Base-by-base conservation (phyloP, 2,113 vertebrate genomes). In the Chascanopsetta lugubris region DNA sequence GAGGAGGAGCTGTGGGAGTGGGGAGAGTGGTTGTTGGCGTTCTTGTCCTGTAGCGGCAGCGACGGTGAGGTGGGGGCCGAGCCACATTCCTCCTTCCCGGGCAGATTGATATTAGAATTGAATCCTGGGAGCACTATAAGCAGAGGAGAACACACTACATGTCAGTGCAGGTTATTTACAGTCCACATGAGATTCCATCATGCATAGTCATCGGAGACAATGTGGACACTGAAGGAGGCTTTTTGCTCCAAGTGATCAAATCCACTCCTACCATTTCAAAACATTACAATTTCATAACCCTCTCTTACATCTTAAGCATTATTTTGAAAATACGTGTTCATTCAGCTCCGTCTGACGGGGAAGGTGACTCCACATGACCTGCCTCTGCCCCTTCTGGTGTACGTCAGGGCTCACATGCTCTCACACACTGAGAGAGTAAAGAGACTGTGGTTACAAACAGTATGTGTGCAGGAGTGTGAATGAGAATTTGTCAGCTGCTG, bases 91-190 rank as follows among this genome's bases (percentile, higher is more conserved):
- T 97, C 94, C 59, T 84, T 91, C 61, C 92, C 93, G 30, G 92
- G 93, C 43, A 96, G 83, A 80, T 97, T 97, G 87, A 97, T 94
- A 86, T 97, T 98, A 29, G 90, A 95, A 88, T 96, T 96, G 88
- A 93, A 93, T 89, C 94, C 95, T 97, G 80, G 38, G 32, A 40
- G 49, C 1, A 76, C 64, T 13, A 75, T 6, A 53, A 27, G 7
- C 26, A 72, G 58, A 78, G 4, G n/a, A 47, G 38, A 62, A 50
- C 24, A 68, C 25, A 51, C 0, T 32, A 22, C 6, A 24, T 20
- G 26, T 61, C 22, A 69, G 38, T 26, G n/a, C 7, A 58, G n/a
- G 21, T 47, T 18, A 51, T 10, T 53, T 1, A 59, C 8, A 20
- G 8, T 20, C 36, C 13, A 42, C 38, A 45, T 25, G 11, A 20